phyloP scores from a whole-genome alignment of 2,888 invertebrate species.

The Yponomeuta plumbellus region DNA sequence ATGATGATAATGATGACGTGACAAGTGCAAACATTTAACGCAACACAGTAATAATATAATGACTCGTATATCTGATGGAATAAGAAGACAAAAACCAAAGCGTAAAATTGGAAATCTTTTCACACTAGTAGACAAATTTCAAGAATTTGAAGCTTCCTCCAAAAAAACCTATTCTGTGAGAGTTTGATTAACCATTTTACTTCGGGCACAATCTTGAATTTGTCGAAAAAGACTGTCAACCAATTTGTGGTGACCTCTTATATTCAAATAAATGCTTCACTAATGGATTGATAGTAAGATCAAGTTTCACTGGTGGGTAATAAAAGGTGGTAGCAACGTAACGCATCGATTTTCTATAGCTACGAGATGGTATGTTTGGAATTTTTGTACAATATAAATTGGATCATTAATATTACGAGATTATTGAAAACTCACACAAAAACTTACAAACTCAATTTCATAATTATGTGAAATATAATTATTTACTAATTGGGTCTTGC shows the following conservation, averaged over 20 bases:
- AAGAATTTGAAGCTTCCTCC: slow-evolving; percentile 10
- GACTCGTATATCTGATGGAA: neutral
- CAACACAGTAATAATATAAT: neutral
- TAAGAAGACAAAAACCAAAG: neutral
- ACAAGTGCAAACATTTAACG: too few species aligned
- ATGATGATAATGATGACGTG: too few species aligned
- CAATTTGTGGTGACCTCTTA: slow-evolving; percentile 29
- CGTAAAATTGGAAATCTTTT: neutral
- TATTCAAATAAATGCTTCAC: slow-evolving; percentile 11
- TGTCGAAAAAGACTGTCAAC: slow-evolving; percentile 20
- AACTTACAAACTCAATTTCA: neutral
- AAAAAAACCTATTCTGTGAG: slow-evolving; percentile 26
- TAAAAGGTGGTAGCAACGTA: slow-evolving; percentile 36
- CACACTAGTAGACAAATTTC: slow-evolving; percentile 5
- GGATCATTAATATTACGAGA: neutral
- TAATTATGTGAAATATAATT: too few species aligned
- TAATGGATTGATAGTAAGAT: slow-evolving; percentile 20
- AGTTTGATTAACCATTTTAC: slow-evolving; percentile 47
- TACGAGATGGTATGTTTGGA: slow-evolving; percentile 46
- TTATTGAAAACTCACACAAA: neutral
- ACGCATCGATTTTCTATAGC: slow-evolving; percentile 46
- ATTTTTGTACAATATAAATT: slow-evolving; percentile 35
- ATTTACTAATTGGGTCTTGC: too few species aligned
- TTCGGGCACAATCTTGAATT: slow-evolving; percentile 38
- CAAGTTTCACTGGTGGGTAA: slow-evolving; percentile 27